Evolutionary conservation across 2,888 invertebrate genomes (phyloP).

Genomic region (Melolontha melolontha): DNA sequence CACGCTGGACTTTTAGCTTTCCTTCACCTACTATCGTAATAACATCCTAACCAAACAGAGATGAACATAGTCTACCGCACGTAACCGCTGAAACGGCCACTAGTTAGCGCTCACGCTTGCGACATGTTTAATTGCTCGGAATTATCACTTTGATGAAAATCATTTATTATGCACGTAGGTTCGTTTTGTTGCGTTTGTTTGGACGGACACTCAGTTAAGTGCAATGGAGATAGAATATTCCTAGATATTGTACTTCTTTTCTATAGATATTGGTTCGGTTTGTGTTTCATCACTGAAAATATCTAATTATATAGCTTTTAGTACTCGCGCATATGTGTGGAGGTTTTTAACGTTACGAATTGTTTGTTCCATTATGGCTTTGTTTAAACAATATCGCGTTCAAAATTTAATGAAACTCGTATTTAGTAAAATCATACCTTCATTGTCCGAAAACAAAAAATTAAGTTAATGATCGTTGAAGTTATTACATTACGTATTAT

Average conservation of each 20-base stretch:
- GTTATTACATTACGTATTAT: no score
- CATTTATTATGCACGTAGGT: conserved; percentile 40
- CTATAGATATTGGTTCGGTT: not conserved
- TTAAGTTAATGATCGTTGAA: no score
- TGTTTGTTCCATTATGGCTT: no score
- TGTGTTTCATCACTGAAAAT: conserved; percentile 16
- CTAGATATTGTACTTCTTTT: not conserved
- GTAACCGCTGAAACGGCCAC: conserved; percentile 48
- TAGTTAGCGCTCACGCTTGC: conserved; percentile 54
- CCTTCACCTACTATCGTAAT: conserved; percentile 18
- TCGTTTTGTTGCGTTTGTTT: conserved; percentile 27
- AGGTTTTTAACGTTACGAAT: no score
- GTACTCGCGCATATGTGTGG: not conserved
- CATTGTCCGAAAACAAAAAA: no score
- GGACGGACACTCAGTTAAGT: not conserved
- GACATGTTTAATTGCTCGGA: conserved; percentile 56
- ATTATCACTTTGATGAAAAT: conserved; percentile 53
- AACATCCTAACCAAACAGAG: conserved; percentile 43
- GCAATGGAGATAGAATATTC: conserved; percentile 33
- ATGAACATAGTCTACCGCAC: conserved; percentile 39
- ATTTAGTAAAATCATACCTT: no score
- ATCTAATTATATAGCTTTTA: conserved; percentile 6
- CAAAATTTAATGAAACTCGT: no score
- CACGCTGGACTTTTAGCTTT: conserved; percentile 44
- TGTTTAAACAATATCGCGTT: no score